These are phyloP conservation scores for Paelopatides confundens DNA, from an alignment of 53 echinoderm and acorn worm species.

Conservation along the genomic window DNA sequence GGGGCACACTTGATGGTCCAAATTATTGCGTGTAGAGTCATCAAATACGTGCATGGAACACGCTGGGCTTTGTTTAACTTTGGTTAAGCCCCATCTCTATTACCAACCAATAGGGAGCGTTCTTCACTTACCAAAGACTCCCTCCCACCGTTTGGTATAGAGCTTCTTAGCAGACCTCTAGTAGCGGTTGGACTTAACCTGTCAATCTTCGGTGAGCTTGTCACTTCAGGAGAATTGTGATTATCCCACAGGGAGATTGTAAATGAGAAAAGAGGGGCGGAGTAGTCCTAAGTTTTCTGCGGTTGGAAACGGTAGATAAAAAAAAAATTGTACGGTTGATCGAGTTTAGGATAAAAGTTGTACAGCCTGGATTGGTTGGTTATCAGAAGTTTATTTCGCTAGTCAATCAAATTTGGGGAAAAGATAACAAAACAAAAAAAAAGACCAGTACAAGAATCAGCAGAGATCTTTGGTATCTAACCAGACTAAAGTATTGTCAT, in stretches of 20 bases:
- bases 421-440: not conserved
- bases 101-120: constrained; percentile 30
- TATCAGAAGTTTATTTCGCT: not conserved
- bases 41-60: not conserved
- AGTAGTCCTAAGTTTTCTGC: constrained; percentile 36
- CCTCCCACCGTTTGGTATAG: constrained; percentile 29
- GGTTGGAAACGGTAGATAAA: constrained; percentile 14
- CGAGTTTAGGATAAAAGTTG: not conserved
- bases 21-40: constrained; percentile 32
- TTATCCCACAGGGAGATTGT: constrained; percentile 45
- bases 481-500: too few relatives aligned
- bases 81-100: constrained; percentile 10
- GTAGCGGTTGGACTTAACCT: constrained; percentile 17
- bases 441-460: too few relatives aligned
- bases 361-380: not conserved
- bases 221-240: constrained; percentile 37
- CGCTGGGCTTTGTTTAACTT: constrained; percentile 46
- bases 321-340: constrained; percentile 21
- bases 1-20: constrained; percentile 1
- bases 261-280: constrained; percentile 53
- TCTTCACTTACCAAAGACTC: not conserved
- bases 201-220: constrained; percentile 29
- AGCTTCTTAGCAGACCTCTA: constrained; percentile 11
- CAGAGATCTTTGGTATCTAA: too few relatives aligned
- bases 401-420: not conserved